These are phyloP conservation scores for Macquaria australasica DNA, from an alignment of 2,113 vertebrate genomes.

Conservation along the genomic window DNA sequence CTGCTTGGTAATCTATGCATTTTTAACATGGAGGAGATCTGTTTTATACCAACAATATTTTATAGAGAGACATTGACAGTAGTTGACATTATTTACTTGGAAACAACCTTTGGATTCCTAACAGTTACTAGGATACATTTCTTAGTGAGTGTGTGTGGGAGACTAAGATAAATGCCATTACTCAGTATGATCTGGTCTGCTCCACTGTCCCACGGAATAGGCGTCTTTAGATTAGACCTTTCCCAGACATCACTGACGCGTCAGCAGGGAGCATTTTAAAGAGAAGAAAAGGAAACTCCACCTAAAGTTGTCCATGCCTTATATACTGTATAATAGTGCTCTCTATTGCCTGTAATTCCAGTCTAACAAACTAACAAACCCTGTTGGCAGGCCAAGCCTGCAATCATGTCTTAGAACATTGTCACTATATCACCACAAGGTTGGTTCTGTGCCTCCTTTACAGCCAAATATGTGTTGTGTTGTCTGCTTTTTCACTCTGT, in stretches of 20 bases:
- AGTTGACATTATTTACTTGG: not conserved
- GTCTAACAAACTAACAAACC: conserved; percentile 74
- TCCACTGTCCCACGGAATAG: not conserved
- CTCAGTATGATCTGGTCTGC: conserved; percentile 15
- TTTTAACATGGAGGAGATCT: not conserved
- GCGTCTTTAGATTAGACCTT: conserved; percentile 39
- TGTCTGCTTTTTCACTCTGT: conserved; percentile 37
- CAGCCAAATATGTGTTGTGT: conserved; percentile 52
- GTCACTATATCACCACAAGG: conserved; percentile 69
- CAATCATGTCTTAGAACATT: conserved; percentile 69
- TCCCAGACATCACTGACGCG: conserved; percentile 51
- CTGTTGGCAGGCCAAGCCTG: conserved; percentile 64
- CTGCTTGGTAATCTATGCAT: not conserved
- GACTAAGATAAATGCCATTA: conserved; percentile 9
- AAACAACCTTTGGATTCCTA: not conserved
- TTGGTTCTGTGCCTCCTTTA: conserved; percentile 47
- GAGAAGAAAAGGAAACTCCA: conserved; percentile 73
- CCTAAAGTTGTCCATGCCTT: conserved; percentile 55
- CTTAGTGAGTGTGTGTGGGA: not conserved
- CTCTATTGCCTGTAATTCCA: conserved; percentile 66
- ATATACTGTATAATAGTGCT: conserved; percentile 52
- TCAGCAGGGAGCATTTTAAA: conserved; percentile 55
- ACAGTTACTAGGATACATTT: not conserved
- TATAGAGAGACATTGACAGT: not conserved
- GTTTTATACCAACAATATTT: not conserved